phyloP scores from a whole-genome alignment of 2,113 vertebrate species.

The Xenopus borealis region DNA sequence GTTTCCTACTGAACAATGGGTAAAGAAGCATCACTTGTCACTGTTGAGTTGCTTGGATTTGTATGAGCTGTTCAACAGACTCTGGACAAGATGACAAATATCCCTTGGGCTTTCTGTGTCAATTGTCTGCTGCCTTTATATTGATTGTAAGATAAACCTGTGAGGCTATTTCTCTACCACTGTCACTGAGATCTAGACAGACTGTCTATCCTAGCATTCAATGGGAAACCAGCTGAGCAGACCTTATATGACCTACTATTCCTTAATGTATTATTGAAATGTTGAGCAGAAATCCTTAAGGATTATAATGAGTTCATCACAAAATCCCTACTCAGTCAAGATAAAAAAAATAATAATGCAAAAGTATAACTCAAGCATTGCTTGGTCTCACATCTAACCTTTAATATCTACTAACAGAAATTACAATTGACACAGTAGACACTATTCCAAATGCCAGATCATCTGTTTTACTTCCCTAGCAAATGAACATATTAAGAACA shows the following conservation, averaged over 20 bases:
- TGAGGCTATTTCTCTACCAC: slow-evolving; percentile 42
- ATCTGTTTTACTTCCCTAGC: too few relatives aligned
- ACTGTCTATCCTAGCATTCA: slow-evolving; percentile 38
- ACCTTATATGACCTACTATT: slow-evolving; percentile 23
- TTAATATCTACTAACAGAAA: too few relatives aligned
- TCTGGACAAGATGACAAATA: slow-evolving; percentile 55
- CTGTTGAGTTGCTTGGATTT: slow-evolving; percentile 55
- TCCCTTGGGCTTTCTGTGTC: slow-evolving; percentile 46
- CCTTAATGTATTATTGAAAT: slow-evolving; percentile 30
- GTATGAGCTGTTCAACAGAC: slow-evolving; percentile 53
- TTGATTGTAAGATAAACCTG: slow-evolving; percentile 58
- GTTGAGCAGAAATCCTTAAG: slow-evolving; percentile 16
- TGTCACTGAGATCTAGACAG: slow-evolving; percentile 45
- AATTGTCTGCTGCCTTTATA: slow-evolving; percentile 51
- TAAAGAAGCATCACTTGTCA: slow-evolving; percentile 62
- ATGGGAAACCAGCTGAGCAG: slow-evolving; percentile 22
- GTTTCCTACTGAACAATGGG: slow-evolving; percentile 54
- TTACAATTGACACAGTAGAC: too few relatives aligned
- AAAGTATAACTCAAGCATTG: background rate
- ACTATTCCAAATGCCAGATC: too few relatives aligned
- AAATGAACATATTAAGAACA: background rate
- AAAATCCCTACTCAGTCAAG: slow-evolving; percentile 26
- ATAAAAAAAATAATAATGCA: slow-evolving; percentile 28
- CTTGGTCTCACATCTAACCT: too few relatives aligned
- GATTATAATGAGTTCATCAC: slow-evolving; percentile 31